Percentiles rank a stretch among this genome's conserved stretches.
These are phyloP conservation scores for Cistogaster globosa DNA, from an alignment of 2,888 invertebrate species.

Conservation along the genomic window DNA sequence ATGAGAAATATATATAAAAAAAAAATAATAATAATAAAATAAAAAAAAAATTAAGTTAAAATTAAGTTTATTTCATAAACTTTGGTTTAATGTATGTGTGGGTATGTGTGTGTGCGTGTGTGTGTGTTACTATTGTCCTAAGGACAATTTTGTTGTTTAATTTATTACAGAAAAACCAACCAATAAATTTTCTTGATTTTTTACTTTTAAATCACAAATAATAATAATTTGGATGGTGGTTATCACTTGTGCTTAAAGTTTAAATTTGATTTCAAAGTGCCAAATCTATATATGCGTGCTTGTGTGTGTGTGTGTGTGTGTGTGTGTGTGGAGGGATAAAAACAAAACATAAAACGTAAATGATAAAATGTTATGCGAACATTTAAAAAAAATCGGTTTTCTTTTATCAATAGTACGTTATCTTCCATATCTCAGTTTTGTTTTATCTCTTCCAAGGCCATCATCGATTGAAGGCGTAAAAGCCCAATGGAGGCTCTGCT, in stretches of 20 bases:
- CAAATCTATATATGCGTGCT: background rate
- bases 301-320: background rate
- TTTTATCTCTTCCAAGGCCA: constrained; percentile 45
- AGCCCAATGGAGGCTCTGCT: constrained; percentile 45
- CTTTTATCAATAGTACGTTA: constrained; percentile 45
- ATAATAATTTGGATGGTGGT: no score
- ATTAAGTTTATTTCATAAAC: constrained; percentile 31
- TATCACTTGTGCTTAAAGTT: background rate
- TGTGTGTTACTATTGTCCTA: constrained; percentile 12
- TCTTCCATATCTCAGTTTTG: constrained; percentile 48
- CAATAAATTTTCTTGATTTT: background rate
- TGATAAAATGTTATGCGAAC: constrained; percentile 35
- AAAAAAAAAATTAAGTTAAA: constrained; percentile 10
- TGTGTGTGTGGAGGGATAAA: constrained; percentile 1
- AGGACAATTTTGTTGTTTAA: background rate
- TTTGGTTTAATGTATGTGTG: constrained; percentile 10
- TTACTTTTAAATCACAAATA: background rate
- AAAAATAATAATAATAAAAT: no score
- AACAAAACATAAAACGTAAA: constrained; percentile 46
- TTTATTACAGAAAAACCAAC: background rate
- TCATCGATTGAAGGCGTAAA: constrained; percentile 48
- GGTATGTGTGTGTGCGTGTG: no score
- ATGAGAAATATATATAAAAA: background rate
- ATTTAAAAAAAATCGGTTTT: constrained; percentile 29
- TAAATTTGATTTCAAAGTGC: background rate